phyloP scores from a whole-genome alignment of 2,888 invertebrate species.

The Lumbricus terrestris region DNA sequence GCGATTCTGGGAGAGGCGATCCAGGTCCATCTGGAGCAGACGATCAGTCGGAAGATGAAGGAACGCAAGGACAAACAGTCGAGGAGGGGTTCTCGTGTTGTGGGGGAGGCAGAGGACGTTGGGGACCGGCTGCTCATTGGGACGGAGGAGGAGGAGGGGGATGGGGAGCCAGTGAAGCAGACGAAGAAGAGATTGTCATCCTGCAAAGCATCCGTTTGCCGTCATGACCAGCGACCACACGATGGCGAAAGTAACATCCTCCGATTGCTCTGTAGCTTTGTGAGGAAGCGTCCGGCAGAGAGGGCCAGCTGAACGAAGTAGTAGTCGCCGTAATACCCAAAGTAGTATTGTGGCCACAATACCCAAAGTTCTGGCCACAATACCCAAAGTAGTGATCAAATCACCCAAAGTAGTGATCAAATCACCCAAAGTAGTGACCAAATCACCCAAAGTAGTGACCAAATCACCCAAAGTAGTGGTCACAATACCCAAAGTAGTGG shows the following conservation, averaged over 20 bases:
- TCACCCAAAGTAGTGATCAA: too few relatives aligned
- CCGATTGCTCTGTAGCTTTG: neutral
- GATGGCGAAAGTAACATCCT: neutral
- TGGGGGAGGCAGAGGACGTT: neutral
- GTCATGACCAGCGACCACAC: neutral
- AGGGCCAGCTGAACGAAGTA: neutral
- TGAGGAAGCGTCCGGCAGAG: neutral
- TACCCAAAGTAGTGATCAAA: too few relatives aligned
- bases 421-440: too few relatives aligned
- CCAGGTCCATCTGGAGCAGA: constrained; percentile 38
- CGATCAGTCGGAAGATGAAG: neutral
- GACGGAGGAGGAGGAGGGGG: neutral
- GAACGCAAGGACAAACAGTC: neutral
- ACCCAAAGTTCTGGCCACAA: too few relatives aligned
- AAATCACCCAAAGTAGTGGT: too few relatives aligned
- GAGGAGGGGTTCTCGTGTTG: neutral
- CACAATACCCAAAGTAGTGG: too few relatives aligned
- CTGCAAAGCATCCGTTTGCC: neutral
- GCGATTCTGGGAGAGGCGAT: constrained; percentile 41
- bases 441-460: too few relatives aligned
- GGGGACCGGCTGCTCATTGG: neutral
- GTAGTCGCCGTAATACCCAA: too few relatives aligned
- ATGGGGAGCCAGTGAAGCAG: too few relatives aligned
- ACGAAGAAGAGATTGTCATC: neutral
- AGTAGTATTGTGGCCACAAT: too few relatives aligned